These are phyloP conservation scores for Lepidurus couesii DNA, from an alignment of 1,140 invertebrate species.

Conservation along the genomic window DNA sequence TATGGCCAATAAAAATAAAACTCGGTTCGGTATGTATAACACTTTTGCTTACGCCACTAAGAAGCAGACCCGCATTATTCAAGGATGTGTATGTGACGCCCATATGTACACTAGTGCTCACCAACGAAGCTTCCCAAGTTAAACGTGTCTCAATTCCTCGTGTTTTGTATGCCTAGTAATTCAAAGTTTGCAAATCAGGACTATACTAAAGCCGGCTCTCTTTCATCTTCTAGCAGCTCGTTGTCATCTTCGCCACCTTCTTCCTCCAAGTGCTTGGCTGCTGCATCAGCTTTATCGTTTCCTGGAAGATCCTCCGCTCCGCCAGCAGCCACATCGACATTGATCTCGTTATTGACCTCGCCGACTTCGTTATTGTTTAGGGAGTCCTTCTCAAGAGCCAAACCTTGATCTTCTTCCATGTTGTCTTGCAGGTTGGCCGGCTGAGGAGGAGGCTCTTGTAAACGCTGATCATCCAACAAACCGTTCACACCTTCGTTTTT, in stretches of 20 bases:
- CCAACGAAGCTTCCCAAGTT: too few species aligned
- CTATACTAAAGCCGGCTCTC: background rate
- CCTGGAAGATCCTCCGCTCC: background rate
- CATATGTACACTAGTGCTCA: too few species aligned
- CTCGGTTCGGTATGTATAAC: too few species aligned
- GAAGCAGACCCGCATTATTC: too few species aligned
- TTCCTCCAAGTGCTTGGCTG: constrained; percentile 6
- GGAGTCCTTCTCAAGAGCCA: background rate
- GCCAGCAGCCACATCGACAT: background rate
- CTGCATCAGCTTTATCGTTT: constrained; percentile 4
- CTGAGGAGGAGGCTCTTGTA: background rate
- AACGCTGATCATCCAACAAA: background rate
- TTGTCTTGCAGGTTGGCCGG: background rate
- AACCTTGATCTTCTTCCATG: background rate
- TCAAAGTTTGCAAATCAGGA: background rate
- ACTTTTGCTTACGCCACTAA: too few species aligned
- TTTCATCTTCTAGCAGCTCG: background rate
- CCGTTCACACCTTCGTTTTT: constrained; percentile 23
- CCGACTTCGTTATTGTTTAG: background rate
- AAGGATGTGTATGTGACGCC: too few species aligned
- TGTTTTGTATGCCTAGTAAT: background rate
- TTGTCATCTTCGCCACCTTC: constrained; percentile 12
- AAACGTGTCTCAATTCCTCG: background rate
- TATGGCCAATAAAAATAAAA: too few species aligned
- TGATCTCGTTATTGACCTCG: background rate